Evolutionary conservation across 2,888 invertebrate genomes (phyloP).

Genomic region (Oscheius sp.): DNA sequence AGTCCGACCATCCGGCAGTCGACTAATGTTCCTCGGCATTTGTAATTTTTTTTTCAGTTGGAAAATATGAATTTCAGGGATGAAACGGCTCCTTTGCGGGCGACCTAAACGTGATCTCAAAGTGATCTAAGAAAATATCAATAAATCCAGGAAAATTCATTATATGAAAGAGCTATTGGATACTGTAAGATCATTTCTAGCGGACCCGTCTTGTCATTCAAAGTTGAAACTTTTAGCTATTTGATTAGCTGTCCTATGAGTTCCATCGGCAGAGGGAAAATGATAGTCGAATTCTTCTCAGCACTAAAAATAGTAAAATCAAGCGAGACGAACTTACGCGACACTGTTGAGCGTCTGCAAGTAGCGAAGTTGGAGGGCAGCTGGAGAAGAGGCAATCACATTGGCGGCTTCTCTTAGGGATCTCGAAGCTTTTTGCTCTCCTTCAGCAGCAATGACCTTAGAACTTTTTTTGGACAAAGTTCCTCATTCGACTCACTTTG

Average conservation of each 20-base stretch:
- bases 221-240: neutral
- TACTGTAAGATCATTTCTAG: constrained; percentile 16
- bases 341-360: constrained; percentile 82
- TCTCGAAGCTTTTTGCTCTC: constrained; percentile 78
- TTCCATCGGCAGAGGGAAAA: constrained; percentile 91
- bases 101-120: neutral
- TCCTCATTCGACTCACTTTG: constrained; percentile 29
- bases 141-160: neutral
- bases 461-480: constrained; percentile 17
- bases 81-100: constrained; percentile 10
- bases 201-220: constrained; percentile 3
- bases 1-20: constrained; percentile 57
- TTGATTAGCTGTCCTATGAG: constrained; percentile 68
- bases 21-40: constrained; percentile 26
- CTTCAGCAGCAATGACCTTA: constrained; percentile 75
- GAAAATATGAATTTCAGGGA: neutral
- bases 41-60: neutral
- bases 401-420: constrained; percentile 85
- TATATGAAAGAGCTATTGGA: constrained; percentile 14
- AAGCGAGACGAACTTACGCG: constrained; percentile 70
- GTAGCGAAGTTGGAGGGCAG: constrained; percentile 77
- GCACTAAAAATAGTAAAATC: constrained; percentile 77
- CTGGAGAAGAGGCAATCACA: constrained; percentile 82
- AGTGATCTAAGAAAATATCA: neutral
- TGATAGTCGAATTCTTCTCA: constrained; percentile 95